Conservation (phyloP, 1,140 invertebrate species). For the Rhagoletis zephyria region DNA sequence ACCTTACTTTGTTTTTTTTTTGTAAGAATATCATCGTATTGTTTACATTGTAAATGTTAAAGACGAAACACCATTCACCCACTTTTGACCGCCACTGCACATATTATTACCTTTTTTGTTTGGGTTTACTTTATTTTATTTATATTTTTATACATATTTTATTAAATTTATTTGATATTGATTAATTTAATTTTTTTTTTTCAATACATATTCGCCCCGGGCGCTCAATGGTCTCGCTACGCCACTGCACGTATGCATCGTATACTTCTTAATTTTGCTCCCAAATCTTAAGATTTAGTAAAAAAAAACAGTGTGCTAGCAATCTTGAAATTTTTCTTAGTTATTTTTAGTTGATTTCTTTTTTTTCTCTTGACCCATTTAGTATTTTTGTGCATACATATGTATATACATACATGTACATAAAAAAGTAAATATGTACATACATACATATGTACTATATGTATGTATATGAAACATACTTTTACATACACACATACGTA, state of each 20-base stretch:
- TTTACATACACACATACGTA: background rate
- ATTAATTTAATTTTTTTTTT: background rate
- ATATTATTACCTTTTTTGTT: background rate
- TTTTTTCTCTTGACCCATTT: background rate
- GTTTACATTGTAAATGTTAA: background rate
- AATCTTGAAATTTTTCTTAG: conserved; percentile 12
- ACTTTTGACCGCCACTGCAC: background rate
- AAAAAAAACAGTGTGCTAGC: background rate
- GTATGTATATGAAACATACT: no score
- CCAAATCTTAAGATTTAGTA: no score
- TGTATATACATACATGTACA: background rate
- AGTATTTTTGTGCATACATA: background rate
- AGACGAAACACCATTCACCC: no score
- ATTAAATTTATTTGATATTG: background rate
- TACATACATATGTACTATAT: background rate
- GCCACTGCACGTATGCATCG: no score
- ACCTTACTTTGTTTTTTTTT: conserved; percentile 29
- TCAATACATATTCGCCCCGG: background rate
- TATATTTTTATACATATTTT: background rate
- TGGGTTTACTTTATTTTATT: background rate
- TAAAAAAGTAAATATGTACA: background rate
- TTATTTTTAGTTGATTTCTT: conserved; percentile 10
- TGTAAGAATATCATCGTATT: background rate
- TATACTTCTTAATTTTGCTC: no score
- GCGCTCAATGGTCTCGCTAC: no score